Conservation (phyloP, 1,140 invertebrate species). For the Agrypnia vestita region DNA sequence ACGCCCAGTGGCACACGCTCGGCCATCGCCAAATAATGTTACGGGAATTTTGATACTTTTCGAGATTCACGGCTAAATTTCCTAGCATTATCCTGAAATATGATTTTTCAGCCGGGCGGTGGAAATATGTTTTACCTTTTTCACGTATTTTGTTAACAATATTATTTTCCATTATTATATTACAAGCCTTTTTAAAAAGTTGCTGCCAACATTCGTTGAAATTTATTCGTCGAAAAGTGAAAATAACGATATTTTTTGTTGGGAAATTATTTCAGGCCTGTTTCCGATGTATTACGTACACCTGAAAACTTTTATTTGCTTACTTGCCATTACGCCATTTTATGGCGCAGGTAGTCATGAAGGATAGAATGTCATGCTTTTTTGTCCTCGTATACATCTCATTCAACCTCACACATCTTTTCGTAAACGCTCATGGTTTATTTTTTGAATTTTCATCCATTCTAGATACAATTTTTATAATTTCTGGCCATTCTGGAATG, state of each 20-base stretch:
- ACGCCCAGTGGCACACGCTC: slow-evolving; percentile 16
- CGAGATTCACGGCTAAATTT: neutral
- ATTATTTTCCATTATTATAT: neutral
- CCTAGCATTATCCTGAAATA: slow-evolving; percentile 2
- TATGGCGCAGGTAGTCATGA: too few relatives aligned
- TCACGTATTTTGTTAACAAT: neutral
- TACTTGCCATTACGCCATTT: too few relatives aligned
- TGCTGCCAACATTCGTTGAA: neutral
- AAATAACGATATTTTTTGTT: neutral
- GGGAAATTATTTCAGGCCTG: too few relatives aligned
- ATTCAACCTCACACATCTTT: too few relatives aligned
- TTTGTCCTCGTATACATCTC: too few relatives aligned
- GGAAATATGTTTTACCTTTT: neutral
- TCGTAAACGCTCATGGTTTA: too few relatives aligned
- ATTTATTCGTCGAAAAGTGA: neutral
- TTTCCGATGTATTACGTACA: too few relatives aligned
- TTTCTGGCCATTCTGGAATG: too few relatives aligned
- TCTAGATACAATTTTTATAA: too few relatives aligned
- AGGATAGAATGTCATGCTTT: too few relatives aligned
- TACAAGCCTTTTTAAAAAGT: neutral
- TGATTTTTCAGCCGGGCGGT: neutral
- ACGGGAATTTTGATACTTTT: slow-evolving; percentile 10
- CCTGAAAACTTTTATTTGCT: too few relatives aligned
- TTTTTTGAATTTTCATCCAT: too few relatives aligned
- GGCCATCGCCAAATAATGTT: slow-evolving; percentile 17